Conservation (phyloP, 1,140 invertebrate species). For the Drosophila athabasca region DNA sequence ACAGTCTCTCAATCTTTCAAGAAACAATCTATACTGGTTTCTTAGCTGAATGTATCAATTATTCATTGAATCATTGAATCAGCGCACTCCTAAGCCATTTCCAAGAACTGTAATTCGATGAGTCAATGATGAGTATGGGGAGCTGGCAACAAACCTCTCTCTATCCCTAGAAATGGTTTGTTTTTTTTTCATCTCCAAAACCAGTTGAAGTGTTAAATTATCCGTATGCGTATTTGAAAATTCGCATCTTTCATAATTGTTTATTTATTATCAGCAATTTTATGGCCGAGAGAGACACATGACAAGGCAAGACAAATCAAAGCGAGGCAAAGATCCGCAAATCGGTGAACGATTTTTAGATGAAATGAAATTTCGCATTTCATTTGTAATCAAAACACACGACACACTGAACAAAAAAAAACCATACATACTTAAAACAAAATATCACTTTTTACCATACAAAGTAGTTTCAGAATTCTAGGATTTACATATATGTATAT, state of each 20-base stretch:
- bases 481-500: no score
- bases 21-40: no score
- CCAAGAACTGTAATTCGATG: slow-evolving; percentile 21
- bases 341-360: slow-evolving; percentile 29
- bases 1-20: no score
- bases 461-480: no score
- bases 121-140: slow-evolving; percentile 11
- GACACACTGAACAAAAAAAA: background rate
- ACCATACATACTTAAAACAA: background rate
- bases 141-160: slow-evolving; percentile 1
- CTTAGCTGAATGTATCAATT: background rate
- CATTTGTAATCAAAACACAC: slow-evolving; percentile 52
- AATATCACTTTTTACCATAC: background rate
- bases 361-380: slow-evolving; percentile 49
- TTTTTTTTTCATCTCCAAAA: slow-evolving; percentile 12
- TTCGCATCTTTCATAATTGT: slow-evolving; percentile 34
- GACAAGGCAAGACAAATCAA: slow-evolving; percentile 45
- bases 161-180: slow-evolving; percentile 27
- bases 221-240: slow-evolving; percentile 5
- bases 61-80: background rate
- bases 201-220: slow-evolving; percentile 31
- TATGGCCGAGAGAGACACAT: slow-evolving; percentile 54
- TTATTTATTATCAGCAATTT: slow-evolving; percentile 59
- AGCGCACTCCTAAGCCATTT: background rate
- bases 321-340: slow-evolving; percentile 29